phyloP scores from a whole-genome alignment of 64 coral and sea anemone species.

The Actinia equina region DNA sequence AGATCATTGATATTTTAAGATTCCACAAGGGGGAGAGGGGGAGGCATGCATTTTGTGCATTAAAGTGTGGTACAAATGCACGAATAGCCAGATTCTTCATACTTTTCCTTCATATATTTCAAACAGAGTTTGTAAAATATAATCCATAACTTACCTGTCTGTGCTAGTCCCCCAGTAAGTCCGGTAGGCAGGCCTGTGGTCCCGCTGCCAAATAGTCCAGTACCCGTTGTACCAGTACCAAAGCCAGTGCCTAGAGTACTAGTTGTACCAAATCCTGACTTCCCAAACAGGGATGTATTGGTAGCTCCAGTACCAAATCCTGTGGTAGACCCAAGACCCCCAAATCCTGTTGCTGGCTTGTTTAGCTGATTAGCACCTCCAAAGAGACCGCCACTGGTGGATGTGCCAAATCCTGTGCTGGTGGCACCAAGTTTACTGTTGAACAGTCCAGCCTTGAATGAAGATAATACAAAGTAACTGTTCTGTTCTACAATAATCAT shows the following conservation, averaged over 20 bases:
- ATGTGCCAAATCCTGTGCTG: conserved; percentile 35
- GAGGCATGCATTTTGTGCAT: too few relatives aligned
- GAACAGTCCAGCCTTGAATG: conserved; percentile 11
- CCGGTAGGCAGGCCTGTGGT: conserved; percentile 26
- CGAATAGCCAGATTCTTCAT: too few relatives aligned
- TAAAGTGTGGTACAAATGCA: too few relatives aligned
- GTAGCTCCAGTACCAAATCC: conserved; percentile 48
- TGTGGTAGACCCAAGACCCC: conserved; percentile 59
- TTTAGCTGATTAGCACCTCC: conserved; percentile 38
- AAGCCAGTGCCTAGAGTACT: conserved; percentile 21
- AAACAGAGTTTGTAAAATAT: too few relatives aligned
- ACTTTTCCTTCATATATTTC: too few relatives aligned
- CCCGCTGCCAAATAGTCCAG: conserved; percentile 68
- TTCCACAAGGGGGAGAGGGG: too few relatives aligned
- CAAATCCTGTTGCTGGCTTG: conserved; percentile 64
- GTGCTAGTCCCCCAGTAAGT: conserved; percentile 42
- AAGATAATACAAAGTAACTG: conserved; percentile 26
- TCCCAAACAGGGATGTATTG: conserved; percentile 31
- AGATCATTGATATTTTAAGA: too few relatives aligned
- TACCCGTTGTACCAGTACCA: conserved; percentile 31
- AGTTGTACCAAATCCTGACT: conserved; percentile 26
- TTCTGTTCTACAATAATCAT: too few relatives aligned
- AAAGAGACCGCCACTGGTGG: conserved; percentile 51
- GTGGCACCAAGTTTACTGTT: conserved; percentile 15
- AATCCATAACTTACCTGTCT: neutral